A percentile compares a stretch with the other conserved stretches of the same genome.
phyloP scores from a whole-genome alignment of 1,140 invertebrate genomes.

The Anastrepha obliqua region DNA sequence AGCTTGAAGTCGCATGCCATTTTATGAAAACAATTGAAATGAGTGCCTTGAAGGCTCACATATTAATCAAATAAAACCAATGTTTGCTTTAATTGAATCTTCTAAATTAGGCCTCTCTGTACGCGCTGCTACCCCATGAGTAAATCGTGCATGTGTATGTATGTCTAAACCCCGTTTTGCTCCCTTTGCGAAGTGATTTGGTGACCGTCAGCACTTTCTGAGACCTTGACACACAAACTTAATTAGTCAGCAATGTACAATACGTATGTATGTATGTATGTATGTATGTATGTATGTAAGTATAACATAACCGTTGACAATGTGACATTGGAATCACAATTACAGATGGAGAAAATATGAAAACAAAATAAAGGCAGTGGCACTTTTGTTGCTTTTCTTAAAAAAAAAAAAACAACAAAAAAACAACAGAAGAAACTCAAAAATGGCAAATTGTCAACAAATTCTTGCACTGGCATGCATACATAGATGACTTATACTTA shows the following conservation, averaged over 20 bases:
- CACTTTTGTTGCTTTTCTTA: background rate
- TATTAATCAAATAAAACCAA: too few species aligned
- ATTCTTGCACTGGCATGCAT: slow-evolving; percentile 63
- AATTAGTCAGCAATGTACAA: slow-evolving; percentile 6
- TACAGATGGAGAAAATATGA: background rate
- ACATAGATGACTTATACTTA: too few species aligned
- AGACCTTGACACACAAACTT: slow-evolving; percentile 47
- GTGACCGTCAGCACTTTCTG: slow-evolving; percentile 23
- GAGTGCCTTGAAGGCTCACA: too few species aligned
- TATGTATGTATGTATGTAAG: background rate
- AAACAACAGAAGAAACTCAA: background rate
- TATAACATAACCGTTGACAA: too few species aligned
- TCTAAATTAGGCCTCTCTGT: too few species aligned
- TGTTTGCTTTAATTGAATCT: too few species aligned
- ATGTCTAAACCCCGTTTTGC: background rate
- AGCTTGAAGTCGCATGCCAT: too few species aligned
- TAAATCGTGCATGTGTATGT: background rate
- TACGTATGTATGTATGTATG: background rate
- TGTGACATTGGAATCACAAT: too few species aligned
- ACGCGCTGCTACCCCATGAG: too few species aligned
- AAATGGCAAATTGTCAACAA: slow-evolving; percentile 54
- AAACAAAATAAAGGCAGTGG: background rate
- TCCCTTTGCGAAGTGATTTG: background rate
- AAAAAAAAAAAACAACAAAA: slow-evolving; percentile 10
- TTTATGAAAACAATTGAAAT: too few species aligned